Evolutionary conservation across 2,888 invertebrate species (phyloP), one percentile per base, ranked within the genome.

Genomic region (Agonum fuliginosum): DNA sequence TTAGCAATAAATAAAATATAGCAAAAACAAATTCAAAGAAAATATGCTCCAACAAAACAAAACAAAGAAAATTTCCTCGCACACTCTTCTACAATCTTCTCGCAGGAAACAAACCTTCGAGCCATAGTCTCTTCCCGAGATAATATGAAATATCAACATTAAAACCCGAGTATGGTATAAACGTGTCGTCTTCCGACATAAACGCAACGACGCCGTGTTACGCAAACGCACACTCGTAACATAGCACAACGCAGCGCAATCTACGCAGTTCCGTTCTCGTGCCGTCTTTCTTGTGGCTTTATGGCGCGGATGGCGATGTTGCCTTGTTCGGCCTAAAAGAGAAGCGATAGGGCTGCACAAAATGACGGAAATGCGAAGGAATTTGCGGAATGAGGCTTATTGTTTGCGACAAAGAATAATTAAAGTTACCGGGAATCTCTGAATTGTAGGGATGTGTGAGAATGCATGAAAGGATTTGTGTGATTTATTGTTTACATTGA

Each of bases 101-200:
- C 1, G 4, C n/a, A 3, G 8, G 37, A 37, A 37, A 8, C 24
- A 54, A 54, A 54, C 10, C 24, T 22, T 24, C 22, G 2, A 24
- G 22, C 22, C 54, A 54, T 54, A 22, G n/a, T 20, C 10, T 12
- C 10, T 54, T n/a, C 19, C 34, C 2, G 19, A 67, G 41, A 67
- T 67, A 67, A 67, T 67, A 67, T 67, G 54, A 67, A 67, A 67
- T 67, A 67, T 67, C 67, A 67, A 67, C 67, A 67, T 67, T 67
- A 67, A 67, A 67, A 67, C 67, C 37, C 17, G 19, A 37, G 67
- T 37, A 65, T 37, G 34, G 65, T 22, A 67, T 67, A 67, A 67
- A 67, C 67, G 67, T 67, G 67, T 67, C 67, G 67, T 41, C 34
- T 54, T 54, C 22, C 22, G n/a, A 54, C 54, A 54, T 54, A 54